Evolutionary conservation across 1,140 invertebrate genomes (phyloP).

Genomic region (Diorhabda carinulata): DNA sequence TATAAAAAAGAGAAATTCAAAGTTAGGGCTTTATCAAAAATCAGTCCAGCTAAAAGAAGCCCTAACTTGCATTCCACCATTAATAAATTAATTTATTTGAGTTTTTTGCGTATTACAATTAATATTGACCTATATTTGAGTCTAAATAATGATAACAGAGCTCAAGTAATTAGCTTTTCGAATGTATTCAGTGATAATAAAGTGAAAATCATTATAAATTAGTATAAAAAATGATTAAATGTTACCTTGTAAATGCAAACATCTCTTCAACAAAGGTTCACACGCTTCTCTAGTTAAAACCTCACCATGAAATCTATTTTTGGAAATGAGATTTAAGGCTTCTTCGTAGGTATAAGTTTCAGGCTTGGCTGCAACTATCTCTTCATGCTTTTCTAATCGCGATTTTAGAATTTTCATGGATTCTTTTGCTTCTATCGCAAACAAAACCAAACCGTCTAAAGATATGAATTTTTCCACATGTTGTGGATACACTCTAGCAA

Average conservation of each 20-base stretch:
- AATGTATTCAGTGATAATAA: neutral
- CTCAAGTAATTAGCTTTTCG: neutral
- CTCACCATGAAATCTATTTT: conserved; percentile 4
- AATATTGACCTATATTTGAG: neutral
- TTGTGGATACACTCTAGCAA: conserved; percentile 44
- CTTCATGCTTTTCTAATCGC: neutral
- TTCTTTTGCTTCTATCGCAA: neutral
- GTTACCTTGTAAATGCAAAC: conserved; percentile 3
- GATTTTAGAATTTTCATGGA: neutral
- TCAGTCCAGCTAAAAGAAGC: too few relatives aligned
- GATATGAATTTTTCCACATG: conserved; percentile 52
- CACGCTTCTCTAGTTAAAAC: conserved; percentile 5
- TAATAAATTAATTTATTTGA: too few relatives aligned
- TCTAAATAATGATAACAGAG: neutral
- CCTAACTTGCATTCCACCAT: too few relatives aligned
- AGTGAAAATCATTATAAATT: neutral
- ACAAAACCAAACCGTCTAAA: conserved; percentile 51
- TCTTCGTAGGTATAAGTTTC: neutral
- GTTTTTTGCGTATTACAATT: neutral
- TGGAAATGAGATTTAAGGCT: neutral
- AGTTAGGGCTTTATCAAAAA: too few relatives aligned
- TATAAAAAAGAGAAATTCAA: too few relatives aligned
- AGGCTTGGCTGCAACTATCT: neutral
- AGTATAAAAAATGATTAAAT: neutral
- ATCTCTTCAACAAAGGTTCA: conserved; percentile 29